A percentile compares a stretch with the other conserved stretches of the same genome.
Conservation (phyloP, 2,888 invertebrate species). For the Linnaemya tessellans region DNA sequence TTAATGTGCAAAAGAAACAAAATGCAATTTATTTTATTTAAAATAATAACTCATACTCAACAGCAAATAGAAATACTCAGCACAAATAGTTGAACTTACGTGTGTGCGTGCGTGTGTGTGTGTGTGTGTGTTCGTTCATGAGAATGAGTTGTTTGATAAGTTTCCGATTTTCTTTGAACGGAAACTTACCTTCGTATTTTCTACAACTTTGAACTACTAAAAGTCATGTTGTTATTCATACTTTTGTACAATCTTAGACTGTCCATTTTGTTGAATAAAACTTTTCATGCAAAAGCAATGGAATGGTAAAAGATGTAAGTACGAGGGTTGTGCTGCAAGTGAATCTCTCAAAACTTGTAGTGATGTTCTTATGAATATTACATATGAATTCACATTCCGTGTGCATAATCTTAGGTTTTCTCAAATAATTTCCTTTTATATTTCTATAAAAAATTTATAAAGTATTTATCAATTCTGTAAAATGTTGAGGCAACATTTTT, state of each 20-base stretch:
- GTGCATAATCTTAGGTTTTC: no score
- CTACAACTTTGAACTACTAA: constrained; percentile 30
- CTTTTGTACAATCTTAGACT: constrained; percentile 29
- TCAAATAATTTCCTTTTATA: no score
- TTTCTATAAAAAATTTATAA: no score
- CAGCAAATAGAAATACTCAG: constrained; percentile 19
- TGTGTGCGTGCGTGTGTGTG: constrained; percentile 26
- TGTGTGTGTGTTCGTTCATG: constrained; percentile 11
- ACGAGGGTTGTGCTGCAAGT: constrained; percentile 1
- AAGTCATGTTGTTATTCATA: constrained; percentile 33
- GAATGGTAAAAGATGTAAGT: neutral
- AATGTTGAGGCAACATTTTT: no score
- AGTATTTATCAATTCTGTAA: no score
- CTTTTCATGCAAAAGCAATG: neutral
- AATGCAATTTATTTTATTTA: constrained; percentile 63
- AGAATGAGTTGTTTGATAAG: constrained; percentile 62
- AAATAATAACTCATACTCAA: constrained; percentile 57
- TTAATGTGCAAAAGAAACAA: constrained; percentile 29
- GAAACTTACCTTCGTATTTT: constrained; percentile 61
- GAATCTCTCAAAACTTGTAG: no score
- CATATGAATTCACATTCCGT: no score
- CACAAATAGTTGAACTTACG: constrained; percentile 38
- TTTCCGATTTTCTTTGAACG: constrained; percentile 66
- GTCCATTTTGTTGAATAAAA: constrained; percentile 25
- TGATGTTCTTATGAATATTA: no score